Conservation (phyloP, 2,113 vertebrate genomes). For the Synchiropus splendidus region DNA sequence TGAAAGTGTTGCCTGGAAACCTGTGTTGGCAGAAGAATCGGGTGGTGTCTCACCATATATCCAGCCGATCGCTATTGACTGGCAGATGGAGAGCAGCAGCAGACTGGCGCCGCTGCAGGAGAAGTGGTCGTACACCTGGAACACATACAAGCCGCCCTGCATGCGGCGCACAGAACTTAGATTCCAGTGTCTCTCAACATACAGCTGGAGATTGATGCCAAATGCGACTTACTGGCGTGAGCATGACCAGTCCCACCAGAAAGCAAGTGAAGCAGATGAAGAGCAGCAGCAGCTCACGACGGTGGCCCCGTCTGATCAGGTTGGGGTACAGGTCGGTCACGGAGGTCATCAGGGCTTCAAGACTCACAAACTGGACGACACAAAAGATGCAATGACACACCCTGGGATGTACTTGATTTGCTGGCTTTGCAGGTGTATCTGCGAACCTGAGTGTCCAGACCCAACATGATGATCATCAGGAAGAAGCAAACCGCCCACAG, state of each 20-base stretch:
- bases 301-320: conserved; percentile 67
- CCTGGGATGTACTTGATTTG: not conserved
- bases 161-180: not conserved
- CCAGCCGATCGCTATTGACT: conserved; percentile 65
- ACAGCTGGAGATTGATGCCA: not conserved
- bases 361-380: conserved; percentile 76
- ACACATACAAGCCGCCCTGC: conserved; percentile 65
- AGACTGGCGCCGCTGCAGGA: conserved; percentile 66
- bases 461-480: conserved; percentile 90
- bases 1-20: too few species aligned
- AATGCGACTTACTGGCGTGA: conserved; percentile 39
- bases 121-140: conserved; percentile 69
- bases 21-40: too few species aligned
- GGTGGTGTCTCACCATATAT: conserved; percentile 60
- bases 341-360: conserved; percentile 86
- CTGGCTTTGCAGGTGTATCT: conserved; percentile 2
- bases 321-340: conserved; percentile 78
- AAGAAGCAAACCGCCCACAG: conserved; percentile 92
- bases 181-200: not conserved
- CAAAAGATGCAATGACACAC: not conserved
- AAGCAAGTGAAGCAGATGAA: conserved; percentile 69
- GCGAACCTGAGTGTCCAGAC: conserved; percentile 72
- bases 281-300: conserved; percentile 80
- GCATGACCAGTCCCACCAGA: conserved; percentile 77
- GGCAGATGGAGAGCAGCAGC: conserved; percentile 62